phyloP scores from a whole-genome alignment of 2,113 vertebrate species.

The Ahaetulla prasina region DNA sequence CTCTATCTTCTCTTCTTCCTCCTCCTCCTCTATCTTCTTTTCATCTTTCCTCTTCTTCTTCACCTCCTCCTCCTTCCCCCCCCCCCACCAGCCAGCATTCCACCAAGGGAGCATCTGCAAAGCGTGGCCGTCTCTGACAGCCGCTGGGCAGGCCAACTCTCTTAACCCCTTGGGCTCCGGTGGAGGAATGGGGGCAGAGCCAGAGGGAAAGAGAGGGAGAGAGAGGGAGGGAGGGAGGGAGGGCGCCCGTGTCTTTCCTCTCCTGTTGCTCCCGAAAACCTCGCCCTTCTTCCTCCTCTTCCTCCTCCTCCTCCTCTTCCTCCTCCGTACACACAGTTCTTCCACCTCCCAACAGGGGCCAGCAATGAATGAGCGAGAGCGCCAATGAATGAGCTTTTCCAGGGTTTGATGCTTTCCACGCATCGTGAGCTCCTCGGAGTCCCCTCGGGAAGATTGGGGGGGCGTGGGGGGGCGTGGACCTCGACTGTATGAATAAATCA shows the following conservation, averaged over 20 bases:
- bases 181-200: background rate
- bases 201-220: background rate
- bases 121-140: background rate
- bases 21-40: no score
- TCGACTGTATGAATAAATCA: background rate
- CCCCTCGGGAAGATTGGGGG: background rate
- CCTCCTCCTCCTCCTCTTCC: background rate
- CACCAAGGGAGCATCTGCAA: background rate
- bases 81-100: background rate
- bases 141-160: background rate
- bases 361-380: background rate
- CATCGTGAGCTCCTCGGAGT: background rate
- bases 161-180: background rate
- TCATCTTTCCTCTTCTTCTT: no score
- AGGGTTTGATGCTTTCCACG: background rate
- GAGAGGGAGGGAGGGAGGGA: background rate
- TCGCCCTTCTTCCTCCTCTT: no score
- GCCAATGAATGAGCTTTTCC: background rate
- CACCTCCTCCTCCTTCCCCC: no score
- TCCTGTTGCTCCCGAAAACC: background rate
- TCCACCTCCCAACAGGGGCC: background rate
- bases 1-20: no score
- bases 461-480: rapidly evolving
- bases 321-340: background rate
- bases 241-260: background rate